Conservation (phyloP, 2,113 vertebrate genomes). For the Morphnarchus princeps region DNA sequence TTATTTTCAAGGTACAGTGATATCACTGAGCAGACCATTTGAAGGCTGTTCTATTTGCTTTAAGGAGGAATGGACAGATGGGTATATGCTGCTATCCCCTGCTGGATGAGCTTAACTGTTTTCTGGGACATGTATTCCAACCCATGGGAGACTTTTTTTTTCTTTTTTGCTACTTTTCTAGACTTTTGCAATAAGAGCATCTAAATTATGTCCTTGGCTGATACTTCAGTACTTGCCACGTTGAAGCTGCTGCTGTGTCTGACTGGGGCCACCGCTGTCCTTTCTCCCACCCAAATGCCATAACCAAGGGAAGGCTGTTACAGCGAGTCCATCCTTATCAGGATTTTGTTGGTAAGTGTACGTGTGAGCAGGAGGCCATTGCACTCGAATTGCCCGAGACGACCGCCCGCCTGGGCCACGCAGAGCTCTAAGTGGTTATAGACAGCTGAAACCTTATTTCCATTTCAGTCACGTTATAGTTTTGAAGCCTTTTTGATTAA, state of each 20-base stretch:
- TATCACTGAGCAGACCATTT: neutral
- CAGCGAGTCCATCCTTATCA: rapidly evolving
- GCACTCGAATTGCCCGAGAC: rapidly evolving
- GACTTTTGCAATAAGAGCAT: neutral
- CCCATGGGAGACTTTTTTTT: neutral
- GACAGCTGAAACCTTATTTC: neutral
- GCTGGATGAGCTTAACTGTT: neutral
- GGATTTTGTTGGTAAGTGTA: rapidly evolving
- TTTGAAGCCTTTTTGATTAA: neutral
- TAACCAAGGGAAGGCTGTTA: neutral
- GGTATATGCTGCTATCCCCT: neutral
- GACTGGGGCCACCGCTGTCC: rapidly evolving
- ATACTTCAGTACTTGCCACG: rapidly evolving
- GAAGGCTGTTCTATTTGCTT: neutral
- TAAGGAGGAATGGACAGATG: neutral
- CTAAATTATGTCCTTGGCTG: neutral
- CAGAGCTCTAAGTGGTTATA: rapidly evolving
- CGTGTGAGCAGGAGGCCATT: rapidly evolving
- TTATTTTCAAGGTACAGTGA: neutral
- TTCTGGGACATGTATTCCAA: neutral
- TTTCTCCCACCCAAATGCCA: rapidly evolving
- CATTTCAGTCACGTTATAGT: neutral
- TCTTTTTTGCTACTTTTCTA: neutral
- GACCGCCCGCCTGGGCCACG: rapidly evolving
- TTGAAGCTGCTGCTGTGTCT: neutral